These are phyloP conservation scores for Rhombomys opimus DNA, from an alignment of 2,113 vertebrate genomes.

Conservation along the genomic window DNA sequence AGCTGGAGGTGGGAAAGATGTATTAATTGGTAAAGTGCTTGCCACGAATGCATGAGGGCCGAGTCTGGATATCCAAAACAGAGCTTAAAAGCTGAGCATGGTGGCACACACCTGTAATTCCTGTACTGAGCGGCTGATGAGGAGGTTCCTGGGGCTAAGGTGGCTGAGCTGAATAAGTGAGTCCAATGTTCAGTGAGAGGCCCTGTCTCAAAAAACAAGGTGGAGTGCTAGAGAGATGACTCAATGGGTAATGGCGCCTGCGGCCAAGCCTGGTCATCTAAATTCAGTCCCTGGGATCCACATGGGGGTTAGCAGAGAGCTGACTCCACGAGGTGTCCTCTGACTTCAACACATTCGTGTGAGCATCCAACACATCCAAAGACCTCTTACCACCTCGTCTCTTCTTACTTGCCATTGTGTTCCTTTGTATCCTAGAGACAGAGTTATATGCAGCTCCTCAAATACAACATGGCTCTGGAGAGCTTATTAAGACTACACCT, in stretches of 20 bases:
- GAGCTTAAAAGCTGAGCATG: background rate
- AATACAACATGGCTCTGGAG: background rate
- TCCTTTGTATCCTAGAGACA: background rate
- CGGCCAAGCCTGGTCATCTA: background rate
- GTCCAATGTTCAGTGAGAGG: background rate
- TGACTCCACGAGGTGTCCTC: background rate
- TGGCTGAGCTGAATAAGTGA: background rate
- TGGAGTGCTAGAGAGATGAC: background rate
- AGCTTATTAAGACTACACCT: background rate
- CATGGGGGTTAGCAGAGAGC: background rate
- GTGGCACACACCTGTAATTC: background rate
- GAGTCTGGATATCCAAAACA: background rate
- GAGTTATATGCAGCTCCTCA: background rate
- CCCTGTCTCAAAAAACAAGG: background rate
- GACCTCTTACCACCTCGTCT: background rate
- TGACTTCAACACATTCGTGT: background rate
- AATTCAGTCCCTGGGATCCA: background rate
- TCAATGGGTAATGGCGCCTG: background rate
- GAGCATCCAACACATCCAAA: background rate
- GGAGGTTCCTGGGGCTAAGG: background rate
- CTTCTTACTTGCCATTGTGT: background rate
- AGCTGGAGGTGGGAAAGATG: no score
- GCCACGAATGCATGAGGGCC: background rate
- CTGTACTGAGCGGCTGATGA: no score
- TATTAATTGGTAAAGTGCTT: background rate